Conservation (phyloP, 92 coral and sea anemone genomes). For the Epizoanthus rinbou region DNA sequence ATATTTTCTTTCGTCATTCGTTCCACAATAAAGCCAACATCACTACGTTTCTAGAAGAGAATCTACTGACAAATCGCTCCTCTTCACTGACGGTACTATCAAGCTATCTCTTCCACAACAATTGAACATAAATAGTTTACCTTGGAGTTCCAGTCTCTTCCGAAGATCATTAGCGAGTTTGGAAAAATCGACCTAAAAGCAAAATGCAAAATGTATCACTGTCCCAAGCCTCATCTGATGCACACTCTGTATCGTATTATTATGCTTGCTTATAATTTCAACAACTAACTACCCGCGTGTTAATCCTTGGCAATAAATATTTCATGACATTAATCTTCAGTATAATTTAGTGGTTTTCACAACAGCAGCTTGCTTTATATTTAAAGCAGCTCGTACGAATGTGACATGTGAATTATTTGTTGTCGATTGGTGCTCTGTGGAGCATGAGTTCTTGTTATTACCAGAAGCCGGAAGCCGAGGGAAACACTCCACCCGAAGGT, state of each 20-base stretch:
- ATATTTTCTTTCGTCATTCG: too few species aligned
- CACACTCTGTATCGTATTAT: background rate
- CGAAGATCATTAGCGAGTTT: slow-evolving; percentile 83
- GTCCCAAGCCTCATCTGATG: background rate
- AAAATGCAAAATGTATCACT: background rate
- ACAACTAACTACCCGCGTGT: background rate
- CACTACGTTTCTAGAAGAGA: too few species aligned
- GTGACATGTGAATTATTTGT: background rate
- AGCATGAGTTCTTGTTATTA: too few species aligned
- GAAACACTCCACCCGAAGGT: too few species aligned
- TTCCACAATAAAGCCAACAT: too few species aligned
- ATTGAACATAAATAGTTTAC: slow-evolving; percentile 25
- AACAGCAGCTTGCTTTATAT: background rate
- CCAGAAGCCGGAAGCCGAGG: too few species aligned
- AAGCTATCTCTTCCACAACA: background rate
- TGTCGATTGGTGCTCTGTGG: too few species aligned
- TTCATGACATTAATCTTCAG: slow-evolving; percentile 18
- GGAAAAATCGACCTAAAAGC: slow-evolving; percentile 71
- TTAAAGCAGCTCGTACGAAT: background rate
- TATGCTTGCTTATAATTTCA: background rate
- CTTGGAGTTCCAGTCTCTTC: slow-evolving; percentile 68
- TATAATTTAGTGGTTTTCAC: background rate
- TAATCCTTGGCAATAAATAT: slow-evolving; percentile 7
- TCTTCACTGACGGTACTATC: too few species aligned
- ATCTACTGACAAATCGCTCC: too few species aligned